Percentiles rank a stretch among this genome's conserved stretches.
Conservation (phyloP, 2,888 invertebrate species). For the Acleris literana region DNA sequence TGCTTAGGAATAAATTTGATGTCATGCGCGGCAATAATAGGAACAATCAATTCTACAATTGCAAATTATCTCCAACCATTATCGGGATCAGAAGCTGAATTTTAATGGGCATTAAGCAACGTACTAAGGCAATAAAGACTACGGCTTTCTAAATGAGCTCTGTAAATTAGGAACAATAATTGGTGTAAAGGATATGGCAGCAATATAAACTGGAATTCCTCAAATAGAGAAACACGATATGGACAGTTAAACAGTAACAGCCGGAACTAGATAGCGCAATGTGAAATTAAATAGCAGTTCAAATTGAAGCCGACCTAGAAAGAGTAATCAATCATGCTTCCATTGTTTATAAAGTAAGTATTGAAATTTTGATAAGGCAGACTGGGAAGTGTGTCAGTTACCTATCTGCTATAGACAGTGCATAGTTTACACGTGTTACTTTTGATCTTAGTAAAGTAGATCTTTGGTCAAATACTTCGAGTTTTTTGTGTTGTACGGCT, state of each 20-base stretch:
- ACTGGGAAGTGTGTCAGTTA: constrained; percentile 23
- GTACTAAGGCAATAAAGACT: constrained; percentile 15
- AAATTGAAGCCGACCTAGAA: constrained; percentile 32
- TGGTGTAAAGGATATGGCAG: constrained; percentile 23
- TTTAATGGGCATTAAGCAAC: constrained; percentile 30
- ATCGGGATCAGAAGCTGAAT: constrained; percentile 26
- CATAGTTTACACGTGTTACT: not conserved
- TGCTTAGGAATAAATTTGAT: not conserved
- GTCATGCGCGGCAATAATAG: constrained; percentile 9
- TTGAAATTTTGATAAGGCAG: constrained; percentile 28
- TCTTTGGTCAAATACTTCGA: no score
- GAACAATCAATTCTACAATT: constrained; percentile 27
- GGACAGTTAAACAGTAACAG: constrained; percentile 21
- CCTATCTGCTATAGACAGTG: constrained; percentile 1
- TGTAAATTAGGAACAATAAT: constrained; percentile 18
- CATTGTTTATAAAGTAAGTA: constrained; percentile 30
- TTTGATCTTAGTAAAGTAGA: no score
- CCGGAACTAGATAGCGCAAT: constrained; percentile 34
- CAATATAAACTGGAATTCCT: constrained; percentile 23
- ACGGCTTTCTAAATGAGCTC: constrained; percentile 5
- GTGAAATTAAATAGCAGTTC: constrained; percentile 19
- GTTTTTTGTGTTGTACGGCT: no score
- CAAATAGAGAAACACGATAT: constrained; percentile 21
- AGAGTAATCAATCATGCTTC: constrained; percentile 27
- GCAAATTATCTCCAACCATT: constrained; percentile 27